Base-by-base conservation (phyloP, 2,888 invertebrate genomes). In the Ichneumoninae sp. region DNA sequence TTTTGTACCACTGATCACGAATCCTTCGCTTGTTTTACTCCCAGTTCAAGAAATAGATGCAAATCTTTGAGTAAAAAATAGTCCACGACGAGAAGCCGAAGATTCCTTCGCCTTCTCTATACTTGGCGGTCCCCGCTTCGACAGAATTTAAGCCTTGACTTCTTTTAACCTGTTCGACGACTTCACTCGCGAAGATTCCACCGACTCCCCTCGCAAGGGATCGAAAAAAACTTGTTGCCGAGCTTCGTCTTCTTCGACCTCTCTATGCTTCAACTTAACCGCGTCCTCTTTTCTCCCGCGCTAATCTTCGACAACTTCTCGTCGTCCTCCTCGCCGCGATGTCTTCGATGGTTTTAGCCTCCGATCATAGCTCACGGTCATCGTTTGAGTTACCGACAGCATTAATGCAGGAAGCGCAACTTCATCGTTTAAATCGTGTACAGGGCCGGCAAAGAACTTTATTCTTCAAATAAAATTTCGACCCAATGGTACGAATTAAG, bases 61-160 rank as follows among this genome's bases (percentile, higher is more conserved):
- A 57, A 57, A 57, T n/a, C n/a, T 5, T 63, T 16, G 30, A n/a
- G 6, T 10, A 4, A 26, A 57, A 22, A 26, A 26, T 13, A 10
- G 10, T 54, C 30, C 16, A 33, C 16, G 30, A 19, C 7, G 60
- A 63, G 47, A 70, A 33, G 63, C 78, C 75, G 78, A 75, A 81
- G 79, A 75, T 81, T 75, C 79, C 77, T 10, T 74, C 75, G 73
- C 33, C 68, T 68, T 54, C 75, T 77, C 47, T n/a, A 13, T 65
- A 70, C 52, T 47, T 33, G 36, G 33, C 66, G 33, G 47, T 73
- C 33, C 36, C 57, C 54, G 70, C 73, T 54, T 52, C 81, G 47
- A 47, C 77, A 69, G 70, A 81, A 75, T 85, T 81, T 65, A 57
- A 81, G 75, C 54, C 81, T 74, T 74, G 50, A 81, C 78, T 81